phyloP scores from a whole-genome alignment of 2,797 vertebrate species.

The Anisognathus igniventris region DNA sequence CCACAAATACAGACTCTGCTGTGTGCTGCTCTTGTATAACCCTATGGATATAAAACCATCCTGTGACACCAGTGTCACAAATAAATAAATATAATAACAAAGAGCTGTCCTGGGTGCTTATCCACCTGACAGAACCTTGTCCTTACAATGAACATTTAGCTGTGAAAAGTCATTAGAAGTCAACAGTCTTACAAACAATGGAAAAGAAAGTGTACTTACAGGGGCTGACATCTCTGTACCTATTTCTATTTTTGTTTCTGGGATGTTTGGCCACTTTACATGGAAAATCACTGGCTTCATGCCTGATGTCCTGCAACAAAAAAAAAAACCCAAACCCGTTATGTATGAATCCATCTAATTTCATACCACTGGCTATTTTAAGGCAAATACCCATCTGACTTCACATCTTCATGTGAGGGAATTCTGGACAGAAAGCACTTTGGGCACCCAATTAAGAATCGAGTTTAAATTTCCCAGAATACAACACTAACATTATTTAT shows the following conservation, averaged over 20 bases:
- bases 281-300: slow-evolving; percentile 94
- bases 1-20: not conserved
- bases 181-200: not conserved
- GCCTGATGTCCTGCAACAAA: slow-evolving; percentile 87
- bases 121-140: not conserved
- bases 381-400: not conserved
- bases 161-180: not conserved
- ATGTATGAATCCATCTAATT: not conserved
- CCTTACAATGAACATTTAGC: not conserved
- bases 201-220: slow-evolving; percentile 81
- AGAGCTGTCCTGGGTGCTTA: not conserved
- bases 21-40: not conserved
- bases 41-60: not conserved
- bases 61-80: not conserved
- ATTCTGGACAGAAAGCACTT: not conserved
- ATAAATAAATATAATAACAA: not conserved
- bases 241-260: slow-evolving; percentile 95
- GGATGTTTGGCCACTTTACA: slow-evolving; percentile 94
- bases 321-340: not conserved
- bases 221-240: slow-evolving; percentile 98
- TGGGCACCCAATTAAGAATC: not conserved
- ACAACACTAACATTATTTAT: not conserved
- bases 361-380: not conserved
- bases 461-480: not conserved
- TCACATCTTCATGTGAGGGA: not conserved